phyloP scores from a whole-genome alignment of 2,888 invertebrate genomes.

The Pomacea canaliculata region DNA sequence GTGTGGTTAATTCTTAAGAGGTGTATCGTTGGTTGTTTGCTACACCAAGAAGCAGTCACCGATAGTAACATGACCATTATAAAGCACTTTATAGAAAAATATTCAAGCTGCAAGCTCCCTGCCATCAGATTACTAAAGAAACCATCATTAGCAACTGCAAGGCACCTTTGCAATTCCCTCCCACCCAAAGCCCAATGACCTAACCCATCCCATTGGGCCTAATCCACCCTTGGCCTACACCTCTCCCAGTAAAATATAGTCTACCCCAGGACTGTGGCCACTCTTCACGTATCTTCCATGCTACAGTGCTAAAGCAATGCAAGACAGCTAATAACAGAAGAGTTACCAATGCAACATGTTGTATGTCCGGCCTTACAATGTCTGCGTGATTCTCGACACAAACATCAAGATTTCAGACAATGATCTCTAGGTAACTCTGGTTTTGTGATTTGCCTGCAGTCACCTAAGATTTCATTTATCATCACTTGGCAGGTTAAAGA shows the following conservation, averaged over 20 bases:
- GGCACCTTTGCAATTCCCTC: constrained; percentile 3
- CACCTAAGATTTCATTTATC: constrained; percentile 19
- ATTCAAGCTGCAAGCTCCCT: neutral
- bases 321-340: neutral
- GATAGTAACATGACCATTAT: too few species aligned
- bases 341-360: constrained; percentile 1
- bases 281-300: neutral
- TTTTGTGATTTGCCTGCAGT: constrained; percentile 4
- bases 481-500: constrained; percentile 15
- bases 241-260: neutral
- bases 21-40: too few species aligned
- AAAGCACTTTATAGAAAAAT: too few species aligned
- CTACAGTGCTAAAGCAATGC: neutral
- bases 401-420: constrained; percentile 22
- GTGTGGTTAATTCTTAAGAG: too few species aligned
- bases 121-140: constrained; percentile 27
- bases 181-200: neutral
- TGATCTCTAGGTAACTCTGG: neutral
- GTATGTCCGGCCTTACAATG: constrained; percentile 26
- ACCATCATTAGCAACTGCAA: constrained; percentile 12
- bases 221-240: neutral
- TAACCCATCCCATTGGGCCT: neutral
- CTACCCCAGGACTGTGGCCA: constrained; percentile 20
- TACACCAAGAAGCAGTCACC: too few species aligned
- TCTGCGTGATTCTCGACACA: constrained; percentile 1